phyloP scores from a whole-genome alignment of 2,113 vertebrate species.

The Hipposideros armiger region DNA sequence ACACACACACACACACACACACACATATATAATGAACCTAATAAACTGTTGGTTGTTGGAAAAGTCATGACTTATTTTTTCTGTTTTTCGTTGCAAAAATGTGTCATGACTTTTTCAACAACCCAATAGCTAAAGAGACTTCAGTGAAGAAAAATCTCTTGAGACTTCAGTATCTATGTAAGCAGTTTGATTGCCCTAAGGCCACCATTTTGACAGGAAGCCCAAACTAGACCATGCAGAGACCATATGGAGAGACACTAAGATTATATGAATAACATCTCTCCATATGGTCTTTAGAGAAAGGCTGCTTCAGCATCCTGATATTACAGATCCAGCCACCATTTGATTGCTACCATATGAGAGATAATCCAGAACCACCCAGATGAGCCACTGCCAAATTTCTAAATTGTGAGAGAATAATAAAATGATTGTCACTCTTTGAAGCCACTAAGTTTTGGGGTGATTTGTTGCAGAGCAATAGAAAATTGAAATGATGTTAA shows the following conservation, averaged over 20 bases:
- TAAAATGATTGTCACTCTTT: background rate
- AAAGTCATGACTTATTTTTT: no score
- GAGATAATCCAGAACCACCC: background rate
- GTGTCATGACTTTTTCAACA: no score
- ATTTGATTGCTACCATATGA: background rate
- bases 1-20: background rate
- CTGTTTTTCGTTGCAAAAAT: no score
- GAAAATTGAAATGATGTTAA: constrained; percentile 21
- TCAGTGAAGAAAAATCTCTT: background rate
- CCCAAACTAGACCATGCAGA: background rate
- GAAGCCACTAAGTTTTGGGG: background rate
- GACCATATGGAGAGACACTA: background rate
- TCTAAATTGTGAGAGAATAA: background rate
- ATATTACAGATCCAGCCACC: background rate
- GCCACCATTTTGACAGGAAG: background rate
- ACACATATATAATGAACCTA: background rate
- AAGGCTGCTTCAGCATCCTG: background rate
- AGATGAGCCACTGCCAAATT: background rate
- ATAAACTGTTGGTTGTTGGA: background rate
- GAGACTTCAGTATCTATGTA: background rate
- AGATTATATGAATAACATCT: background rate
- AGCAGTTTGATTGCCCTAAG: background rate
- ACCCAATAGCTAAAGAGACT: background rate
- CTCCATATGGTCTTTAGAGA: background rate
- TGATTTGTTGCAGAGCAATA: background rate